Evolutionary conservation across 1,140 invertebrate genomes (phyloP).

Genomic region (Aleiodes sp.): DNA sequence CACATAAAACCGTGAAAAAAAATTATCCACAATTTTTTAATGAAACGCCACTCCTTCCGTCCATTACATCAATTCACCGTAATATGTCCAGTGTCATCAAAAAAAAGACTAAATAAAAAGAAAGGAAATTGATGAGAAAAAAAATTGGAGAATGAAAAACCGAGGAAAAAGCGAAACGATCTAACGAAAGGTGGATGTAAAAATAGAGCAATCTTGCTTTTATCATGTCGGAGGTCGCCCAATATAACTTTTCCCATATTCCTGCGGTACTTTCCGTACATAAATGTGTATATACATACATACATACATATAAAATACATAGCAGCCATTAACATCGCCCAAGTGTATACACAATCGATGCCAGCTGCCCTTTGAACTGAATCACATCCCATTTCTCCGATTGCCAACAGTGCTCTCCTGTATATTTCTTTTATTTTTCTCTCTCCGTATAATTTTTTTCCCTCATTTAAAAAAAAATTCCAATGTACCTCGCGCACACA

Average conservation of each 20-base stretch:
- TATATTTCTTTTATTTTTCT: too few species aligned
- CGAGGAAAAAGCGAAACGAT: neutral
- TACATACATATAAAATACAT: neutral
- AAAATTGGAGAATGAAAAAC: neutral
- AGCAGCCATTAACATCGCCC: constrained; percentile 7
- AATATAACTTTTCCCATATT: constrained; percentile 32
- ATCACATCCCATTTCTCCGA: constrained; percentile 24
- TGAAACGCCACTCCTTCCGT: too few species aligned
- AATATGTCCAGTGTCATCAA: too few species aligned
- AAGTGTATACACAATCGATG: constrained; percentile 26
- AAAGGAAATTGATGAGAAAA: neutral
- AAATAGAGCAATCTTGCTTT: constrained; percentile 27
- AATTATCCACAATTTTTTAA: too few species aligned
- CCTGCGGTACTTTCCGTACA: neutral
- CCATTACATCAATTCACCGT: too few species aligned
- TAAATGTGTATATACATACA: neutral
- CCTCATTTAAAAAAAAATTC: constrained; percentile 4
- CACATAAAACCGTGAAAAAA: too few species aligned
- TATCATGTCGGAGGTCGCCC: constrained; percentile 18
- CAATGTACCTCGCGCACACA: too few species aligned
- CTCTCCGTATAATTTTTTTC: constrained; percentile 4
- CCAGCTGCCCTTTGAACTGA: constrained; percentile 31
- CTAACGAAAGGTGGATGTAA: constrained; percentile 12
- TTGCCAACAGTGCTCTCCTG: constrained; percentile 12
- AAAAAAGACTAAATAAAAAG: too few species aligned